phyloP scores from a whole-genome alignment of 2,113 vertebrate genomes.

The Hippocampus guttulatus region DNA sequence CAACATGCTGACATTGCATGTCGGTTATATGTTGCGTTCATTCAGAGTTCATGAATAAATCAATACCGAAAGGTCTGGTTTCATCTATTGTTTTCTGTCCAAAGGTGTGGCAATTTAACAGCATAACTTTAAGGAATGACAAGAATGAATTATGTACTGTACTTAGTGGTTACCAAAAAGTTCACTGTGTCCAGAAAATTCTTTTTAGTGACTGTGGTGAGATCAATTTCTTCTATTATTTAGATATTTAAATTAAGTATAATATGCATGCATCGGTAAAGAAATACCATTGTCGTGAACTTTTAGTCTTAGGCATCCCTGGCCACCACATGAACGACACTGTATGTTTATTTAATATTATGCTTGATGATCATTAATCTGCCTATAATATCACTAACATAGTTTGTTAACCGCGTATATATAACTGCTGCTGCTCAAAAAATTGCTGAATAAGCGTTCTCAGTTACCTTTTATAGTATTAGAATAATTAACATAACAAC shows the following conservation, averaged over 20 bases:
- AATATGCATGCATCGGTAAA: not conserved
- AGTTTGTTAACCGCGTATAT: not conserved
- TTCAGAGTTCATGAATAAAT: conserved; percentile 35
- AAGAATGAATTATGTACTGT: not conserved
- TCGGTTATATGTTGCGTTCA: conserved; percentile 9
- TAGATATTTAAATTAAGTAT: not conserved
- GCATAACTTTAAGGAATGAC: not conserved
- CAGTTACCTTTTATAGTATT: not conserved
- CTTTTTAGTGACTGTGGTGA: not conserved
- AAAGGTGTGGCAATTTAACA: not conserved
- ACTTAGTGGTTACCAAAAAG: not conserved
- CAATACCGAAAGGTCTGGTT: conserved; percentile 16
- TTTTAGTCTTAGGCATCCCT: not conserved
- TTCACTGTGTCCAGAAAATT: not conserved
- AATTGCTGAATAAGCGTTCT: not conserved
- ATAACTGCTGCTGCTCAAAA: not conserved
- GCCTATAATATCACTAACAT: not conserved
- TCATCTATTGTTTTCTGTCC: not conserved
- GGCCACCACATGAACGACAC: not conserved
- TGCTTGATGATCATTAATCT: not conserved
- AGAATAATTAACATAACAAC: not conserved
- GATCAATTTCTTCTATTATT: not conserved
- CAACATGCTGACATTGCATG: not conserved
- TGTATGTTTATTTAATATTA: not conserved
- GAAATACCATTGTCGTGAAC: not conserved